A percentile compares a stretch with the other conserved stretches of the same genome.
Conservation (phyloP, 1,140 invertebrate genomes). For the Wasmannia auropunctata region DNA sequence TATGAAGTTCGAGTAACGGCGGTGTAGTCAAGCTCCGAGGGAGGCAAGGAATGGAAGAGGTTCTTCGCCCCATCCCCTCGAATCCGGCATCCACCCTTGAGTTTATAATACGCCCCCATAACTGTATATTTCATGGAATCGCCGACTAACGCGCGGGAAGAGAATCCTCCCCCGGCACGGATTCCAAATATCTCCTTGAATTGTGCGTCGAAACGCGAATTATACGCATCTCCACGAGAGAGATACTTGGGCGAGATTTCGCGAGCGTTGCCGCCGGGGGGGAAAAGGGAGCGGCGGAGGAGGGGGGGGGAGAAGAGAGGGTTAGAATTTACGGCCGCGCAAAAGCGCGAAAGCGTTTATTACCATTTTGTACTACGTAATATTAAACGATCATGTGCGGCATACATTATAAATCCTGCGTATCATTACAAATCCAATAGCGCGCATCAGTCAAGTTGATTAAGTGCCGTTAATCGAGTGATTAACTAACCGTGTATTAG, state of each 20-base stretch:
- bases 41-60: slow-evolving; percentile 68
- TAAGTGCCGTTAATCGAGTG: background rate
- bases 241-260: slow-evolving; percentile 63
- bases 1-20: slow-evolving; percentile 73
- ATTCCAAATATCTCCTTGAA: slow-evolving; percentile 70
- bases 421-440: background rate
- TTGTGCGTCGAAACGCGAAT: slow-evolving; percentile 74
- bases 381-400: slow-evolving; percentile 21
- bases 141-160: slow-evolving; percentile 66
- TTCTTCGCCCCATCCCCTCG: slow-evolving; percentile 66
- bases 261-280: slow-evolving; percentile 57
- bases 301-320: too few species aligned
- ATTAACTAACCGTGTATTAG: slow-evolving; percentile 28
- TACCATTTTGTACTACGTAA: slow-evolving; percentile 18
- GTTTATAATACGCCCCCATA: slow-evolving; percentile 79
- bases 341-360: slow-evolving; percentile 32
- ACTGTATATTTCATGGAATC: slow-evolving; percentile 80
- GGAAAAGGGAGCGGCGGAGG: too few species aligned
- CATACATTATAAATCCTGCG: slow-evolving; percentile 18
- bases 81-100: slow-evolving; percentile 62
- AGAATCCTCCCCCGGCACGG: slow-evolving; percentile 63
- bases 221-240: slow-evolving; percentile 61
- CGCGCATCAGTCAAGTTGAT: background rate
- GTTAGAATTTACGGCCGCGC: slow-evolving; percentile 40
- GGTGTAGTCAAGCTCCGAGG: slow-evolving; percentile 36